These are phyloP conservation scores for Alcis repandata DNA, from an alignment of 2,888 invertebrate species.

Conservation along the genomic window DNA sequence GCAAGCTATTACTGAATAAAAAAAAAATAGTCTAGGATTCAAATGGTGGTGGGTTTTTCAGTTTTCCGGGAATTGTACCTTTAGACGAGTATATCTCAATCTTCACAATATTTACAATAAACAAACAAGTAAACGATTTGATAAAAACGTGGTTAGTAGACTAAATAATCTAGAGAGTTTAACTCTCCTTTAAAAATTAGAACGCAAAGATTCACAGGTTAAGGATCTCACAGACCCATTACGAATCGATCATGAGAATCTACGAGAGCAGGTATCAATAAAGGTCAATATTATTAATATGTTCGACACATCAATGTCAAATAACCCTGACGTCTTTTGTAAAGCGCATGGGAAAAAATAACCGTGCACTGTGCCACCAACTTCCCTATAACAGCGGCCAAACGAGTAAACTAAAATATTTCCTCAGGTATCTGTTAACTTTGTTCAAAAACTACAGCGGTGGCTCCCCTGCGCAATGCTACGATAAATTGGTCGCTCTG, in stretches of 20 bases:
- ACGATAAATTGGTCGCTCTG: background rate
- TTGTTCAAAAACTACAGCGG: background rate
- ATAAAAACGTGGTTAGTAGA: too few relatives aligned
- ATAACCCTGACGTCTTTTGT: conserved; percentile 76
- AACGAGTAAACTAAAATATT: background rate
- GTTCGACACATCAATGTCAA: conserved; percentile 76
- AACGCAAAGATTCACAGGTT: background rate
- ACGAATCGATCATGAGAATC: conserved; percentile 55
- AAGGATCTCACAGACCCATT: conserved; percentile 31
- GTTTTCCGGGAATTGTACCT: too few relatives aligned
- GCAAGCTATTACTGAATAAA: too few relatives aligned
- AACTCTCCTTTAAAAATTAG: background rate
- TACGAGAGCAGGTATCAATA: conserved; percentile 45
- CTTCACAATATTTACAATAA: too few relatives aligned
- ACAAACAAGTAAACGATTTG: too few relatives aligned
- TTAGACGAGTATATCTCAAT: too few relatives aligned
- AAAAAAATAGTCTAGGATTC: too few relatives aligned
- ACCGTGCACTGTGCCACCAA: conserved; percentile 43
- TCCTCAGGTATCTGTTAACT: background rate
- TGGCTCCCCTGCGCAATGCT: background rate
- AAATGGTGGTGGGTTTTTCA: too few relatives aligned
- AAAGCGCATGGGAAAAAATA: conserved; percentile 74
- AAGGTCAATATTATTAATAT: conserved; percentile 62
- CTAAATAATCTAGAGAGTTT: background rate
- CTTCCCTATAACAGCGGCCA: background rate